These are phyloP conservation scores for Dioctria linearis DNA, from an alignment of 2,888 invertebrate genomes.

Conservation along the genomic window DNA sequence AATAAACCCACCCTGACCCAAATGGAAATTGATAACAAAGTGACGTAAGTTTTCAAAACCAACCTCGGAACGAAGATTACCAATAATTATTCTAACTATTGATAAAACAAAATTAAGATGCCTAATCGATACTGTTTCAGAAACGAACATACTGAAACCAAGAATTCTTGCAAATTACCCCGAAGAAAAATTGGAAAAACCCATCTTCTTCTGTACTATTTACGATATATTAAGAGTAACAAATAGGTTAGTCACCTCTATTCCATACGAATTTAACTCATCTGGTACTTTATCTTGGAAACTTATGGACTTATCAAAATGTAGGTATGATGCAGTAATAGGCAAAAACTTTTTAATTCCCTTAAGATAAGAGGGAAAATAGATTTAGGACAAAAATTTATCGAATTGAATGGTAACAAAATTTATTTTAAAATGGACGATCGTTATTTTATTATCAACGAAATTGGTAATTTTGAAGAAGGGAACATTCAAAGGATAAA, in stretches of 20 bases:
- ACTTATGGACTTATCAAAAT: too few species aligned
- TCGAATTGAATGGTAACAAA: not conserved
- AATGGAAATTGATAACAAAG: too few species aligned
- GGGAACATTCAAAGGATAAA: not conserved
- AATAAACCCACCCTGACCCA: too few species aligned
- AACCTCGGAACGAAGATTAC: too few species aligned
- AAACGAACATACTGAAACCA: too few species aligned
- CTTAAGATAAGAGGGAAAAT: slow-evolving; percentile 2
- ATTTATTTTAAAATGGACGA: slow-evolving; percentile 6
- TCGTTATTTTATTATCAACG: not conserved
- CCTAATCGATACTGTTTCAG: too few species aligned
- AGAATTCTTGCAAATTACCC: too few species aligned
- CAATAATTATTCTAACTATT: too few species aligned
- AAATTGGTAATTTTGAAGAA: not conserved
- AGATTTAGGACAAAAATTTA: not conserved
- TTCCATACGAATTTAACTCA: not conserved
- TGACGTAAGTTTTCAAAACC: too few species aligned
- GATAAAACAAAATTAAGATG: too few species aligned
- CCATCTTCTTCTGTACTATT: not conserved
- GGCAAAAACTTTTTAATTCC: not conserved
- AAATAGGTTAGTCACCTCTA: not conserved
- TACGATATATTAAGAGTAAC: slow-evolving; percentile 1
- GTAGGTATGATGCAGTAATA: not conserved
- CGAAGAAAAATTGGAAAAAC: slow-evolving; percentile 3
- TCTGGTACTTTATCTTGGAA: not conserved